Percentiles rank a stretch among this genome's conserved stretches.
Evolutionary conservation across 2,113 vertebrate genomes (phyloP).

Genomic region (Sinocyclocheilus maitianheensis): DNA sequence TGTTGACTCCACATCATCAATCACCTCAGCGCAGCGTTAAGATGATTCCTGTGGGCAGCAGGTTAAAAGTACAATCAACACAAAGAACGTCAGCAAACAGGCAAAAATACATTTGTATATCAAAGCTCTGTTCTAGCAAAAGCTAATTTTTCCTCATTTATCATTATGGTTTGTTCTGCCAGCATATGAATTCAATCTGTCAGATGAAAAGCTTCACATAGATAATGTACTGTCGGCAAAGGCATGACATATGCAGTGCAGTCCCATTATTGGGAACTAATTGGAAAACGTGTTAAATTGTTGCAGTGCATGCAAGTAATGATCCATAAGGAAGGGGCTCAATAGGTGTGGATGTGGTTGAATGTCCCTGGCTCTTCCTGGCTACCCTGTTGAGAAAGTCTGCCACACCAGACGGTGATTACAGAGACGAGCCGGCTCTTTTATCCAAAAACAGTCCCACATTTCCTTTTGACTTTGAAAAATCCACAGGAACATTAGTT

Average conservation of each 20-base stretch:
- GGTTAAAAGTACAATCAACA: neutral
- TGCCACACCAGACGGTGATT: conserved; percentile 36
- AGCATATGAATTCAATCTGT: neutral
- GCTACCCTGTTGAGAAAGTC: conserved; percentile 31
- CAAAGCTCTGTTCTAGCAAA: neutral
- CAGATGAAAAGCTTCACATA: neutral
- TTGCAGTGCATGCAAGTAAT: conserved; percentile 28
- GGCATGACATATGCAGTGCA: neutral
- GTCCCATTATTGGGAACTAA: conserved; percentile 20
- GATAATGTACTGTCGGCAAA: neutral
- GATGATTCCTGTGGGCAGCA: conserved; percentile 20
- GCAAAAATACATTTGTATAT: neutral
- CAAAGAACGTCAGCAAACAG: neutral
- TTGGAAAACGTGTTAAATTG: conserved; percentile 32
- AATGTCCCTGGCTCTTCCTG: conserved; percentile 13
- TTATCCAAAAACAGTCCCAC: conserved; percentile 2
- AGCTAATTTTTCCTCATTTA: neutral
- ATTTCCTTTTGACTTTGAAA: conserved; percentile 45
- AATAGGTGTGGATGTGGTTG: neutral
- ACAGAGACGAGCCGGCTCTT: neutral
- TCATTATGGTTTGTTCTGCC: neutral
- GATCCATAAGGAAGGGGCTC: conserved; percentile 32
- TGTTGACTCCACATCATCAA: conserved; percentile 13
- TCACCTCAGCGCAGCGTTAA: conserved; percentile 4
- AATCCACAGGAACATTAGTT: conserved; percentile 20